Conservation (phyloP, 2,888 invertebrate species). For the Chirona hameri region DNA sequence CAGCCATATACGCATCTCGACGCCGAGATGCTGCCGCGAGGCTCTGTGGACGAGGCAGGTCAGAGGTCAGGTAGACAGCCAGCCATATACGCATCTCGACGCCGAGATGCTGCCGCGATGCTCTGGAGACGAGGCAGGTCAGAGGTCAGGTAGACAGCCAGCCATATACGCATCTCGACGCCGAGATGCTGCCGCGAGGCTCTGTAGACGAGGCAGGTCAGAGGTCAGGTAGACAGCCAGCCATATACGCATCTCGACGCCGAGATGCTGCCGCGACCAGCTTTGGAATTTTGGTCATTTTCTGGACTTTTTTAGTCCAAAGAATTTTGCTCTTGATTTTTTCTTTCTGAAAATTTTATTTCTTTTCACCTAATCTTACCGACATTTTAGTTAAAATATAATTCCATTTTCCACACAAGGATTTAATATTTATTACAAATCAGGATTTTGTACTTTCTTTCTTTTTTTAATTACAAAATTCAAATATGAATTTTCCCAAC, state of each 20-base stretch:
- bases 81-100: neutral
- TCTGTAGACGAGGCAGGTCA: neutral
- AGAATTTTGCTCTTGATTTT: too few species aligned
- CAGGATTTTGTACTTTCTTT: too few species aligned
- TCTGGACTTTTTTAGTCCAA: too few species aligned
- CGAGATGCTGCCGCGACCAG: too few species aligned
- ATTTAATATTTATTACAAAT: too few species aligned
- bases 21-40: neutral
- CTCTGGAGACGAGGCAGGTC: neutral
- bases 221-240: neutral
- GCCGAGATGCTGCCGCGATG: neutral
- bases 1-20: neutral
- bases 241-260: neutral
- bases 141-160: neutral
- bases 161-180: neutral
- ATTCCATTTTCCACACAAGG: too few species aligned
- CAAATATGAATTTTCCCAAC: too few species aligned
- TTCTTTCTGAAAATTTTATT: too few species aligned
- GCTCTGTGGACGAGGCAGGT: neutral
- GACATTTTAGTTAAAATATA: too few species aligned
- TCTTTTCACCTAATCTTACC: too few species aligned
- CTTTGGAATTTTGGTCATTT: too few species aligned
- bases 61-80: neutral
- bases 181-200: neutral
- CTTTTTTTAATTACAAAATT: too few species aligned